Evolutionary conservation across 1,140 invertebrate genomes (phyloP), one percentile per base, ranked within the genome.

Genomic region (Drosophila rhopaloa): DNA sequence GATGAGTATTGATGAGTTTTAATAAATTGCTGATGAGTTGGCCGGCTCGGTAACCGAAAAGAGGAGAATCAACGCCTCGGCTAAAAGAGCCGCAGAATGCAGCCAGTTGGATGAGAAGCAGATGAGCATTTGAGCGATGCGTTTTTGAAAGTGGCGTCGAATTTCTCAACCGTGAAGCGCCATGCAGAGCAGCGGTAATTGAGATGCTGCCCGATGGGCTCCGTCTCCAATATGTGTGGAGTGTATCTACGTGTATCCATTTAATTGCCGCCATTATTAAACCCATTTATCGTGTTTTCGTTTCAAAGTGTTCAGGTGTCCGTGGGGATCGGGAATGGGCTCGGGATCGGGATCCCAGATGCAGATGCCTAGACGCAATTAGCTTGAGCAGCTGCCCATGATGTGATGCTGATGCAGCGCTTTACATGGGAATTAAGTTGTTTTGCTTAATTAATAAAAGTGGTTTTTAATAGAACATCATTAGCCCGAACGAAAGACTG

Each of bases 1-100:
- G 88, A 91, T 91, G 88, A 91, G 88, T 91, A 91, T 91, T 91
- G 88, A 91, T 91, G 88, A 88, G 84, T 89, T 89, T 88, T 84
- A 89, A 89, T 89, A 89, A 89, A 89, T 89, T 89, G 84, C 85
- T 81, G 84, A 89, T 89, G 84, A 89, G 80, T 89, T 65, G 61
- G 67, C 80, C 54, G 13, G 41, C 50, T n/a, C n/a, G 13, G 16
- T n/a, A 46, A 35, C 41, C 40, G 14, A 48, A 46, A 40, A 16
- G 37, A 47, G 51, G 37, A 41, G 51, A 71, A 38, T 71, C 68
- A 70, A 76, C 73, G 50, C 72, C 77, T 66, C 62, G 53, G 55
- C 76, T 47, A 72, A 82, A 72, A 73, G 78, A 81, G 75, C 65
- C 67, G 54, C 72, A 82, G 81, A 73, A 27, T 65, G 73, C 73